Evolutionary conservation across 2,113 vertebrate species (phyloP), one percentile per base, ranked within the genome.

Genomic region (Gasterosteus aculeatus): DNA sequence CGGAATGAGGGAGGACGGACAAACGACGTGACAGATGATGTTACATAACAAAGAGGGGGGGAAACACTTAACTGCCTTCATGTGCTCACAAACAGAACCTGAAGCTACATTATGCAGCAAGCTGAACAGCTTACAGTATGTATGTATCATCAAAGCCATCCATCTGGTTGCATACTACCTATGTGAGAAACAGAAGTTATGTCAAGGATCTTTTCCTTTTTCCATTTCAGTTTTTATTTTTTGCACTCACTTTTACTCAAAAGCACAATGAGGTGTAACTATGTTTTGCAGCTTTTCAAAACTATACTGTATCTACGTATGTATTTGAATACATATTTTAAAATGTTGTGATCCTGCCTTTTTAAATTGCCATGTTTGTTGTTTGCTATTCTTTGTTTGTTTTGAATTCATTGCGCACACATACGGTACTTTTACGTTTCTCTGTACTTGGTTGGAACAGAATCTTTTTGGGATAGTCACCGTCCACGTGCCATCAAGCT

Each of bases 261-360:
- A 68, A 84, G 77, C 75, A 85, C 73, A 85, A 85, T 35, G 63
- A 75, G 67, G 39, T 57, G 11, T 29, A 64, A 72, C 60, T 41
- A 2, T 47, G 11, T 60, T 54, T 68, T 70, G 26, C 67, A 78
- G 69, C 71, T 81, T 71, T 80, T 78, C 53, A 1, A 41, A 47
- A 64, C 2, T 5, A n/a, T 38, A 7, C 35, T 38, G 11, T 61
- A 18, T 68, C 16, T 56, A 12, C 31, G 3, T 8, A 6, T 61
- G 14, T 54, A 53, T 59, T 66, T 14, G 51, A 22, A 65, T 57
- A 56, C 38, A 49, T 62, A 61, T 75, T 26, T 60, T 60, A 8
- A 33, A n/a, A 69, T 65, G 57, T 18, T 69, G 59, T 65, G 35
- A 72, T 18, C 12, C 56, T 42, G 10, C 9, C 26, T 67, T 11